Evolutionary conservation across 2,888 invertebrate species (phyloP).

Genomic region (Agrotis segetum): DNA sequence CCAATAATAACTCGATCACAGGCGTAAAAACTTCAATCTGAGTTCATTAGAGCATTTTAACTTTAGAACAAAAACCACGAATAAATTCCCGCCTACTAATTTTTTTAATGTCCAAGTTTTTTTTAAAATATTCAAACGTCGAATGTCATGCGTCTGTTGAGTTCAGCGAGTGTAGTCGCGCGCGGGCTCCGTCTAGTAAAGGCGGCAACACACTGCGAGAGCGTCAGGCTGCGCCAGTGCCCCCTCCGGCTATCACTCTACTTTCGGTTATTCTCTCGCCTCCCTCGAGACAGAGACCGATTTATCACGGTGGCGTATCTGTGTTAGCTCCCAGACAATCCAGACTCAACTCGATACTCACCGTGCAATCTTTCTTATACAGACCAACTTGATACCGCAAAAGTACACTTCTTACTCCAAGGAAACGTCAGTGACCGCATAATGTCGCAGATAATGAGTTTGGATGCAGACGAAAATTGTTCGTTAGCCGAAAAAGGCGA

Average conservation of each 20-base stretch:
- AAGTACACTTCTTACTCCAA: conserved; percentile 55
- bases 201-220: conserved; percentile 85
- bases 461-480: conserved; percentile 66
- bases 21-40: conserved; percentile 64
- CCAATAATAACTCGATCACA: conserved; percentile 68
- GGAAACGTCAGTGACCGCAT: conserved; percentile 76
- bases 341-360: conserved; percentile 70
- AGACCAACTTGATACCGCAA: conserved; percentile 62
- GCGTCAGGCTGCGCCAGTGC: conserved; percentile 76
- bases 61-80: conserved; percentile 67
- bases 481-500: conserved; percentile 68
- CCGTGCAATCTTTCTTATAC: conserved; percentile 73
- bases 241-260: conserved; percentile 87
- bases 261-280: conserved; percentile 86
- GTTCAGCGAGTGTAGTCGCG: conserved; percentile 66
- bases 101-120: conserved; percentile 51
- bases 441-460: conserved; percentile 74
- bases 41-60: conserved; percentile 72
- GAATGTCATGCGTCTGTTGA: conserved; percentile 64
- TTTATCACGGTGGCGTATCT: conserved; percentile 83
- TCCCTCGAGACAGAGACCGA: conserved; percentile 84
- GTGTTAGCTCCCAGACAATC: conserved; percentile 75
- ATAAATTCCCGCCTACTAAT: conserved; percentile 61
- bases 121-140: conserved; percentile 61
- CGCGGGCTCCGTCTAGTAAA: conserved; percentile 82